These are phyloP conservation scores for human DNA, from an alignment of 2,113 vertebrate species.

Conservation along the genomic window DNA sequence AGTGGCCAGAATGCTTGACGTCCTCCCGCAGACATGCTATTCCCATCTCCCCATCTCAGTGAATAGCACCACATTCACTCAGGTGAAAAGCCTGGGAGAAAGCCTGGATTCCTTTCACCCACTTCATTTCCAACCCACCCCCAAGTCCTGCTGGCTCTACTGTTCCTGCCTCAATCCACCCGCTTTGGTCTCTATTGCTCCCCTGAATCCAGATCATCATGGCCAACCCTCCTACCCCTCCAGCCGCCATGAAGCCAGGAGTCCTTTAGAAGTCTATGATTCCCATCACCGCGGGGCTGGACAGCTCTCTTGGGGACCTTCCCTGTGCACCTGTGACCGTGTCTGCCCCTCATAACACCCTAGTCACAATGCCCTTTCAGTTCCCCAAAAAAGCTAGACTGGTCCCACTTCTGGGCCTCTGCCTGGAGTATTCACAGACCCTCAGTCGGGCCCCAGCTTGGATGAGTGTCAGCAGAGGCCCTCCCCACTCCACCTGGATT, in stretches of 20 bases:
- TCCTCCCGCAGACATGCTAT: no score
- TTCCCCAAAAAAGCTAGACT: neutral
- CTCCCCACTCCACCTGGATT: neutral
- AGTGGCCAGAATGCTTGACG: neutral
- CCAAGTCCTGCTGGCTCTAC: no score
- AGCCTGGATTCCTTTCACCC: no score
- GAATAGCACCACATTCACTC: accelerated
- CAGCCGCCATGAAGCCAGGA: neutral
- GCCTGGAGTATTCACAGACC: neutral
- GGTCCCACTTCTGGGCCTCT: neutral
- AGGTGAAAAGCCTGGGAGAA: no score
- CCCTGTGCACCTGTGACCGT: neutral
- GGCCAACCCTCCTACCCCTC: no score
- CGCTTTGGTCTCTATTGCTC: neutral
- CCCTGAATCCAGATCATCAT: no score
- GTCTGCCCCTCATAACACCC: neutral
- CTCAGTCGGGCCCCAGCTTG: neutral
- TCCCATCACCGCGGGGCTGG: neutral
- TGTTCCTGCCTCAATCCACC: neutral
- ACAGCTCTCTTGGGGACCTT: neutral
- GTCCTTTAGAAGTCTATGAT: neutral
- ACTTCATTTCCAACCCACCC: neutral
- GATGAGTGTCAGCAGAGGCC: neutral
- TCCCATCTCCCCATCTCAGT: neutral
- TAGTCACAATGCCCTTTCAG: neutral